Evolutionary conservation across 2,888 invertebrate species (phyloP).

Genomic region (Nebria salina): DNA sequence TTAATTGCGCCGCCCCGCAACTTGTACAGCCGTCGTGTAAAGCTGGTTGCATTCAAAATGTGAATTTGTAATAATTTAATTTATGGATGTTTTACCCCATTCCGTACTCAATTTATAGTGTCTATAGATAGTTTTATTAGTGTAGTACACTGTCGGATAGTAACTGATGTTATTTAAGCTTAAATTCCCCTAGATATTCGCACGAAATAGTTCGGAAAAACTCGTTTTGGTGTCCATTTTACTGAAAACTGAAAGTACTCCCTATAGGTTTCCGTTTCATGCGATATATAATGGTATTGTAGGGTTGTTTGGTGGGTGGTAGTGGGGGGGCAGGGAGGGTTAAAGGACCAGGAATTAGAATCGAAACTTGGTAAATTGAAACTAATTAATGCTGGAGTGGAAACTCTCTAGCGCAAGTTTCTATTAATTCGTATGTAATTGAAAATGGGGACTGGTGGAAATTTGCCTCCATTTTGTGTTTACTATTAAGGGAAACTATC

Average conservation of each 20-base stretch:
- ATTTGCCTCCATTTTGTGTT: conserved; percentile 23
- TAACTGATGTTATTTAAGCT: too few species aligned
- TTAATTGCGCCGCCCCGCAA: not conserved
- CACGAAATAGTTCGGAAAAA: too few species aligned
- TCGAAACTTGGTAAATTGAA: conserved; percentile 47
- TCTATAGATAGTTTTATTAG: too few species aligned
- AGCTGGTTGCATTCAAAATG: not conserved
- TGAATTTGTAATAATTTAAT: too few species aligned
- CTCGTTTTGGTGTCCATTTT: too few species aligned
- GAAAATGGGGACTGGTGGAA: conserved; percentile 29
- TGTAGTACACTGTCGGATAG: too few species aligned
- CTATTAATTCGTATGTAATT: conserved; percentile 45
- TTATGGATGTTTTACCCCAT: too few species aligned
- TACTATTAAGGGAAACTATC: too few species aligned
- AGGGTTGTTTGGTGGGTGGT: not conserved
- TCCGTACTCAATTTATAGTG: too few species aligned
- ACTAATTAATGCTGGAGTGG: conserved; percentile 45
- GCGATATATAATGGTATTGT: not conserved
- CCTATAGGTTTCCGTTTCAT: too few species aligned
- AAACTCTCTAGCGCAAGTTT: conserved; percentile 30
- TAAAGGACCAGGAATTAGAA: conserved; percentile 35
- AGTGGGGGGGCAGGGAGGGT: conserved; percentile 9
- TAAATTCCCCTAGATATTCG: too few species aligned
- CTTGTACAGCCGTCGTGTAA: not conserved
- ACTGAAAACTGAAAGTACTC: too few species aligned